Evolutionary conservation across 2,888 invertebrate genomes (phyloP).

Genomic region (Synergus umbraculus): DNA sequence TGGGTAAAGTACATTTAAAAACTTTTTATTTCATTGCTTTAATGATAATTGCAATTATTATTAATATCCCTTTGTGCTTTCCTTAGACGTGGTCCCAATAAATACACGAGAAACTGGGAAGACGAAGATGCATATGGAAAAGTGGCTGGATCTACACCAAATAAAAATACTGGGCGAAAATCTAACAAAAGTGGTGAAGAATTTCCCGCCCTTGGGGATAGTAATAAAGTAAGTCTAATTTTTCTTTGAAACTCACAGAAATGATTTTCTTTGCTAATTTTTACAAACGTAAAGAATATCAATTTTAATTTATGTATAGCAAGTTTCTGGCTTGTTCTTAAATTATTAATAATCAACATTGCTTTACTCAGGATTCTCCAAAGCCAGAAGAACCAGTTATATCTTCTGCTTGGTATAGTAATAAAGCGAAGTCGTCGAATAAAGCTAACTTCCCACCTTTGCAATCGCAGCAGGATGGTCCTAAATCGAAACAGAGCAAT

Average conservation of each 20-base stretch:
- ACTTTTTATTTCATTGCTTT: neutral
- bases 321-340: neutral
- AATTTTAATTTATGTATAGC: no score
- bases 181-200: conserved; percentile 78
- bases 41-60: conserved; percentile 23
- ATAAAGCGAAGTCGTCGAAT: conserved; percentile 70
- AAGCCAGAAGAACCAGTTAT: conserved; percentile 73
- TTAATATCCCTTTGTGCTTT: conserved; percentile 41
- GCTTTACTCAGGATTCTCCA: conserved; percentile 60
- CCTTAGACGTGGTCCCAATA: conserved; percentile 90
- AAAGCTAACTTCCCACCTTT: conserved; percentile 73
- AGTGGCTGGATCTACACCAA: conserved; percentile 70
- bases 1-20: conserved; percentile 80
- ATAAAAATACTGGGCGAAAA: conserved; percentile 68
- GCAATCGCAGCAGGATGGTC: conserved; percentile 68
- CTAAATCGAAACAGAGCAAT: conserved; percentile 61
- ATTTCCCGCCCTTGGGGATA: conserved; percentile 79
- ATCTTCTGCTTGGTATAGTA: conserved; percentile 75
- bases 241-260: neutral
- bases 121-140: conserved; percentile 93
- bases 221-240: conserved; percentile 62
- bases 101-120: conserved; percentile 95
- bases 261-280: neutral
- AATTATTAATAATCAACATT: neutral
- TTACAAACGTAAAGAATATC: no score